Evolutionary conservation across 1,140 invertebrate genomes (phyloP).

Genomic region (Pseudomyrmex dendroicus): DNA sequence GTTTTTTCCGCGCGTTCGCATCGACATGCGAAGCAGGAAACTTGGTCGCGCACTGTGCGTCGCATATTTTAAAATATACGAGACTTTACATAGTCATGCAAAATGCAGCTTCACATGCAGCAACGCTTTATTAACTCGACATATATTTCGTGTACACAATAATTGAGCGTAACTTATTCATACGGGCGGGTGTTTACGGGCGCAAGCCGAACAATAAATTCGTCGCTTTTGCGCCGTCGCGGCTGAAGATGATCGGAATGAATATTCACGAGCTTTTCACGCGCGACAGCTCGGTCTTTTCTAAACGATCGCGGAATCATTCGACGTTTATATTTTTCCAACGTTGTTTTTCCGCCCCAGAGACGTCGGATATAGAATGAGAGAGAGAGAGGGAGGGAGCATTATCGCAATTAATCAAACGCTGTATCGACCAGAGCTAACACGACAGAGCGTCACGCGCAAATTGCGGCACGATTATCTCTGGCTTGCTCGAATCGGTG

Average conservation of each 20-base stretch:
- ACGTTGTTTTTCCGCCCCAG: conserved; percentile 8
- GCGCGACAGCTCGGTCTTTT: conserved; percentile 8
- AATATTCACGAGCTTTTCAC: conserved; percentile 38
- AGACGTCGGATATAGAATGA: no score
- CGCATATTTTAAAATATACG: conserved; percentile 9
- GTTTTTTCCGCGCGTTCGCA: not conserved
- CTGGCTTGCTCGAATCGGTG: conserved; percentile 36
- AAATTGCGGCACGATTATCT: conserved; percentile 36
- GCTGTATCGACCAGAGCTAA: conserved; percentile 40
- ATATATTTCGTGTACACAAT: conserved; percentile 44
- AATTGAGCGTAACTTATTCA: conserved; percentile 58
- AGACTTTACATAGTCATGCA: conserved; percentile 30
- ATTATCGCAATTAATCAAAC: conserved; percentile 59
- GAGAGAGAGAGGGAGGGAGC: not conserved
- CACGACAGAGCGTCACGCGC: conserved; percentile 4
- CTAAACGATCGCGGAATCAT: conserved; percentile 9
- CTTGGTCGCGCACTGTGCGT: not conserved
- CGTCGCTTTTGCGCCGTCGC: conserved; percentile 38
- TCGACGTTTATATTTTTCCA: conserved; percentile 21
- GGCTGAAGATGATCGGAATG: conserved; percentile 48
- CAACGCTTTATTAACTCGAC: conserved; percentile 48
- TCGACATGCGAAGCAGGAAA: not conserved
- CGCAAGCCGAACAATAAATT: conserved; percentile 11
- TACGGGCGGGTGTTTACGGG: conserved; percentile 35
- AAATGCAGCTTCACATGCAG: conserved; percentile 44